Conservation (phyloP, 1,140 invertebrate genomes). For the Drosophila athabasca region DNA sequence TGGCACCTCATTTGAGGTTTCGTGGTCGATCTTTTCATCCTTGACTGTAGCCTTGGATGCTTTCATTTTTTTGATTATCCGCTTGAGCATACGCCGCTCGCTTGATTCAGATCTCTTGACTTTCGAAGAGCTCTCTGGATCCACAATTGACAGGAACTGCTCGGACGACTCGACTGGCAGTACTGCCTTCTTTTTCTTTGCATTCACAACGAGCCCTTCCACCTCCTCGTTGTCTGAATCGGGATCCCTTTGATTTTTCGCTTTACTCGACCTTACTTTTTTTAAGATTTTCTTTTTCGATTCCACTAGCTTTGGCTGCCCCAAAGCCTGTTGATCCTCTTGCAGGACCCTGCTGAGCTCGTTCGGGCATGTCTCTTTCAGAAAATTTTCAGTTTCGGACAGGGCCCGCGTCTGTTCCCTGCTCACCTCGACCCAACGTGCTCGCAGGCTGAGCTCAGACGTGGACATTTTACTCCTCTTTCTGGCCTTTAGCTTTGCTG, state of each 20-base stretch:
- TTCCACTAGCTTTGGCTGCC: neutral
- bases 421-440: conserved; percentile 62
- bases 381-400: conserved; percentile 50
- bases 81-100: neutral
- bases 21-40: too few species aligned
- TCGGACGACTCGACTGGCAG: neutral
- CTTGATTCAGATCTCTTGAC: too few species aligned
- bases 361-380: conserved; percentile 26
- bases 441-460: conserved; percentile 39
- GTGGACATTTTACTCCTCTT: conserved; percentile 1
- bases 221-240: too few species aligned
- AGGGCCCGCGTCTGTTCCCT: conserved; percentile 34
- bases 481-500: neutral
- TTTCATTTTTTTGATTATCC: conserved; percentile 26
- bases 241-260: too few species aligned
- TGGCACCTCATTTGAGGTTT: too few species aligned
- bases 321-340: conserved; percentile 20
- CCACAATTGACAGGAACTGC: neutral
- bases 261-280: neutral
- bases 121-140: too few species aligned
- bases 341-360: conserved; percentile 5
- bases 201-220: too few species aligned
- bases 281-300: neutral
- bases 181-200: too few species aligned
- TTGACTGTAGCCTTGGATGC: neutral